Evolutionary conservation across 2,888 invertebrate species (phyloP).

Genomic region (Druceiella hillmani): DNA sequence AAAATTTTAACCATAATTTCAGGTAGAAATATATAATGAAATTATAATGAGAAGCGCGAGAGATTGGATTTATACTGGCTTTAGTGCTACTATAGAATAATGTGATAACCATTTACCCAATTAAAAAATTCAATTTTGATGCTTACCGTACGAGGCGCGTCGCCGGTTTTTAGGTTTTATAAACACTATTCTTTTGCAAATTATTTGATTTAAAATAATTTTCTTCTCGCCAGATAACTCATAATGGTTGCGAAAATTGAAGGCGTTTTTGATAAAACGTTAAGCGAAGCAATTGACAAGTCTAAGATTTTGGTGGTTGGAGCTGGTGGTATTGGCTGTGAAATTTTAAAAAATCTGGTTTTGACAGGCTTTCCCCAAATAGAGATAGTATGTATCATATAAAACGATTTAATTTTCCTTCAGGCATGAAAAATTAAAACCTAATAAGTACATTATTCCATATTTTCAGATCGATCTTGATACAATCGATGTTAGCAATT

Average conservation of each 20-base stretch:
- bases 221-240: no score
- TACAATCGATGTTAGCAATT: constrained; percentile 98
- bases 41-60: no score
- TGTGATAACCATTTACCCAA: no score
- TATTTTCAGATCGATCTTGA: constrained; percentile 93
- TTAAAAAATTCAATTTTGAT: no score
- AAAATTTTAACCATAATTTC: no score
- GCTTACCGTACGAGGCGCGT: no score
- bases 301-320: constrained; percentile 85
- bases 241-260: constrained; percentile 63
- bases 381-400: constrained; percentile 73
- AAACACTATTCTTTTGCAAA: no score
- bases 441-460: constrained; percentile 13
- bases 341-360: constrained; percentile 95
- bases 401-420: constrained; percentile 3
- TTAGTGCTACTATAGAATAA: no score
- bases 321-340: constrained; percentile 99
- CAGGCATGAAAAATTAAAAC: constrained; percentile 8
- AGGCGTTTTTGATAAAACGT: constrained; percentile 59
- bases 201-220: no score
- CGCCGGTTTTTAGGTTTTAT: no score
- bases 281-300: constrained; percentile 60
- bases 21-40: no score
- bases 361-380: constrained; percentile 90
- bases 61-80: no score